Conservation (phyloP, 2,113 vertebrate species). For the Stegostoma tigrinum region DNA sequence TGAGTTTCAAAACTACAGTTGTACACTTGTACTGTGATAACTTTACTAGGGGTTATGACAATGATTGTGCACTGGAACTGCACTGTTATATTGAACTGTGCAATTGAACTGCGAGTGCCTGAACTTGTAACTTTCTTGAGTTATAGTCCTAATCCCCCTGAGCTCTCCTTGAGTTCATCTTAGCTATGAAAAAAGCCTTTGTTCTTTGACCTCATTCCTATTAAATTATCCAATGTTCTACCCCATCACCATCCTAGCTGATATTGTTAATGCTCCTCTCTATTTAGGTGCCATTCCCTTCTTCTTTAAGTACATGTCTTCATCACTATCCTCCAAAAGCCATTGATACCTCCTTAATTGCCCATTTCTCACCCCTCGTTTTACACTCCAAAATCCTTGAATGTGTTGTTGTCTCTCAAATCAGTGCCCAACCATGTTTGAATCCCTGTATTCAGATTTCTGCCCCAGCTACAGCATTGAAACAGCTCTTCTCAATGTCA, state of each 20-base stretch:
- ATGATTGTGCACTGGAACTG: slow-evolving; percentile 5
- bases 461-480: not conserved
- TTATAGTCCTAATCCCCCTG: not conserved
- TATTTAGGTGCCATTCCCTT: not conserved
- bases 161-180: not conserved
- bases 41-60: not conserved
- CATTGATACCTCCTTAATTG: not conserved
- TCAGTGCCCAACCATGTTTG: not conserved
- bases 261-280: not conserved
- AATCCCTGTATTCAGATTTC: not conserved
- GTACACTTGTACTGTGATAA: not conserved
- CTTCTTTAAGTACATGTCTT: not conserved
- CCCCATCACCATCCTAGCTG: not conserved
- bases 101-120: not conserved
- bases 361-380: not conserved
- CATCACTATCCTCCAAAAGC: not conserved
- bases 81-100: not conserved
- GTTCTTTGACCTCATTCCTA: not conserved
- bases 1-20: not conserved
- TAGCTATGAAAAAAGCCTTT: not conserved
- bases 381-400: not conserved
- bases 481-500: not conserved
- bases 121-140: not conserved
- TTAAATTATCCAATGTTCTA: not conserved
- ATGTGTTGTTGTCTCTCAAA: no score